Percentiles rank a stretch among this genome's conserved stretches.
These are phyloP conservation scores for Andinoacara biseriatus DNA, from an alignment of 2,113 vertebrate species.

Conservation along the genomic window DNA sequence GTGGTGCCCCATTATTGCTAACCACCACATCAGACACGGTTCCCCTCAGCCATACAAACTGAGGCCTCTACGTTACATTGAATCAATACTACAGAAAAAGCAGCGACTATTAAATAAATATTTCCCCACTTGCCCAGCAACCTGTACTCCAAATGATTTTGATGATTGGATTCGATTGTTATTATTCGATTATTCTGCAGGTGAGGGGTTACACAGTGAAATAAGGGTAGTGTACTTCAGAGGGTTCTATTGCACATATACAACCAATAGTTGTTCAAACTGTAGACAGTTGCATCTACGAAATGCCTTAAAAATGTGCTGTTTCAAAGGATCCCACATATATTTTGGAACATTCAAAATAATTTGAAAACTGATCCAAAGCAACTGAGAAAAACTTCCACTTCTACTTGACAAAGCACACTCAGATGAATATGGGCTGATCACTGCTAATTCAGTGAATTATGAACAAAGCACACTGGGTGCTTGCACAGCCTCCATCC, in stretches of 20 bases:
- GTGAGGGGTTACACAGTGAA: not conserved
- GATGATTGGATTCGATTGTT: not conserved
- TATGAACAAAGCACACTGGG: not conserved
- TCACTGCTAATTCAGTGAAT: slow-evolving; percentile 3
- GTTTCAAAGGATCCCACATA: not conserved
- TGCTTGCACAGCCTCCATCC: slow-evolving; percentile 1
- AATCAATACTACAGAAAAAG: not conserved
- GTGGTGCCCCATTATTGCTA: no score
- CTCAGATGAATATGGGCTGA: not conserved
- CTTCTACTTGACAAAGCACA: not conserved
- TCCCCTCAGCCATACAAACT: no score
- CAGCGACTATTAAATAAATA: not conserved
- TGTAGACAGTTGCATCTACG: not conserved
- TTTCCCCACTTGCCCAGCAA: not conserved
- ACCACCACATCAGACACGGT: no score
- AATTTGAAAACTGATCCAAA: not conserved
- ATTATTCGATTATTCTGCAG: not conserved
- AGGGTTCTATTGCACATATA: not conserved
- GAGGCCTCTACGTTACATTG: not conserved
- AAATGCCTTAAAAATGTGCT: not conserved
- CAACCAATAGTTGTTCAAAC: not conserved
- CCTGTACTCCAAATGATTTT: not conserved
- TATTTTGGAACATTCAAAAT: not conserved
- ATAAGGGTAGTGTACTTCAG: not conserved
- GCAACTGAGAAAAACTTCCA: not conserved